Evolutionary conservation across 2,797 vertebrate genomes (phyloP).

Genomic region (Cetoscarus ocellatus): DNA sequence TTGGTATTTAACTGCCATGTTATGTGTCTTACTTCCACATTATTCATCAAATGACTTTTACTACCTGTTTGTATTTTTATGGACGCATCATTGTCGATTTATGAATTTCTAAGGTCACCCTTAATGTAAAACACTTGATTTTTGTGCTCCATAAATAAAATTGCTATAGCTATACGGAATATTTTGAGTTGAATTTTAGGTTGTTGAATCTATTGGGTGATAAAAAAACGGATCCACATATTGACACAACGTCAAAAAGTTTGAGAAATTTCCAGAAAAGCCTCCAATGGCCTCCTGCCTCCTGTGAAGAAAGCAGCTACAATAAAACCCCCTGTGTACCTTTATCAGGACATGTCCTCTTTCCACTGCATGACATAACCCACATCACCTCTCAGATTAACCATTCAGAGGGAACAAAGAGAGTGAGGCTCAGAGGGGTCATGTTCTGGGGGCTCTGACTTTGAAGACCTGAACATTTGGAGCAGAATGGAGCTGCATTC

Average conservation of each 20-base stretch:
- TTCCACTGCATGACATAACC: conserved; percentile 1
- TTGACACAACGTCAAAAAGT: neutral
- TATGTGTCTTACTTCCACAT: too few species aligned
- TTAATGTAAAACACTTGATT: too few species aligned
- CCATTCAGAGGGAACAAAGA: neutral
- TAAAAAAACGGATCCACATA: neutral
- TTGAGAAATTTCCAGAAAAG: neutral
- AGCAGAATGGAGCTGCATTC: conserved; percentile 2
- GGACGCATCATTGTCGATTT: too few species aligned
- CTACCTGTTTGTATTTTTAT: too few species aligned
- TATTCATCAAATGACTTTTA: too few species aligned
- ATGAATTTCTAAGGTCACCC: too few species aligned
- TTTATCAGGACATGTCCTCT: conserved; percentile 6
- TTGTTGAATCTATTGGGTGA: conserved; percentile 9
- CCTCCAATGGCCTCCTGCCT: neutral
- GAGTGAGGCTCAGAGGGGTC: neutral
- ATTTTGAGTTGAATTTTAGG: neutral
- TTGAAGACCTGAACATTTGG: conserved; percentile 1
- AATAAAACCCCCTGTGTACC: neutral
- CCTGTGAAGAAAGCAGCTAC: neutral
- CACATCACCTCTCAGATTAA: neutral
- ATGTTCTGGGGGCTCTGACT: neutral
- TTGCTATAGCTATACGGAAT: too few species aligned
- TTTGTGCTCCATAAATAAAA: too few species aligned
- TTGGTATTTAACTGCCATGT: too few species aligned